Conservation (phyloP, 2,888 invertebrate species). For the Andrena bucephala region DNA sequence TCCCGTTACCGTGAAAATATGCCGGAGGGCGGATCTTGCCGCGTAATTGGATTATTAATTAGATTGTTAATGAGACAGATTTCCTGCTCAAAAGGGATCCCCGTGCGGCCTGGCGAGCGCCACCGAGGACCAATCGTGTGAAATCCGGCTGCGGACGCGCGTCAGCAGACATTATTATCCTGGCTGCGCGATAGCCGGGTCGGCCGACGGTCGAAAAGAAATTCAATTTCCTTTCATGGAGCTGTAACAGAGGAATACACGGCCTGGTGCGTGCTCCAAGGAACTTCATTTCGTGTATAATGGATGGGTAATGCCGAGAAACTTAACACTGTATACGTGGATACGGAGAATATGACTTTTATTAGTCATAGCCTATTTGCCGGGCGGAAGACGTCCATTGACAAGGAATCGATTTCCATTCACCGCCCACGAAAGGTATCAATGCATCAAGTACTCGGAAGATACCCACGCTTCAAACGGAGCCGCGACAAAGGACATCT, state of each 20-base stretch:
- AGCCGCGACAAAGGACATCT: too few species aligned
- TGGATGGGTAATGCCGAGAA: too few species aligned
- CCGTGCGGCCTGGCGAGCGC: not conserved
- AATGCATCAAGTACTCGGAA: too few species aligned
- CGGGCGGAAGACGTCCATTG: too few species aligned
- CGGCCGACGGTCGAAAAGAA: not conserved
- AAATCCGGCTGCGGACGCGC: conserved; percentile 35
- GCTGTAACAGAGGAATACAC: too few species aligned
- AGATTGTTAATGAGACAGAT: conserved; percentile 84
- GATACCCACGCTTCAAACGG: too few species aligned
- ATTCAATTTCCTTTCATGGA: not conserved
- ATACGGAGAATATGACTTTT: too few species aligned
- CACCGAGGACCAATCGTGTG: conserved; percentile 41
- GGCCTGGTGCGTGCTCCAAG: not conserved
- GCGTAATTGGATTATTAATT: conserved; percentile 84
- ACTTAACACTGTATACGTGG: too few species aligned
- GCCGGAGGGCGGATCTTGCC: conserved; percentile 77
- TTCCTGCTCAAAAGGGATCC: conserved; percentile 72
- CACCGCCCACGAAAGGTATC: too few species aligned
- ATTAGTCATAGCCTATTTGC: too few species aligned
- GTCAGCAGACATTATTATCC: conserved; percentile 28
- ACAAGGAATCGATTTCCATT: too few species aligned
- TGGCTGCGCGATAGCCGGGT: not conserved
- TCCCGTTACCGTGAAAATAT: conserved; percentile 82
- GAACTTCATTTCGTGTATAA: not conserved